These are phyloP conservation scores for Tadarida brasiliensis DNA, from an alignment of 2,797 vertebrate genomes.

Conservation along the genomic window DNA sequence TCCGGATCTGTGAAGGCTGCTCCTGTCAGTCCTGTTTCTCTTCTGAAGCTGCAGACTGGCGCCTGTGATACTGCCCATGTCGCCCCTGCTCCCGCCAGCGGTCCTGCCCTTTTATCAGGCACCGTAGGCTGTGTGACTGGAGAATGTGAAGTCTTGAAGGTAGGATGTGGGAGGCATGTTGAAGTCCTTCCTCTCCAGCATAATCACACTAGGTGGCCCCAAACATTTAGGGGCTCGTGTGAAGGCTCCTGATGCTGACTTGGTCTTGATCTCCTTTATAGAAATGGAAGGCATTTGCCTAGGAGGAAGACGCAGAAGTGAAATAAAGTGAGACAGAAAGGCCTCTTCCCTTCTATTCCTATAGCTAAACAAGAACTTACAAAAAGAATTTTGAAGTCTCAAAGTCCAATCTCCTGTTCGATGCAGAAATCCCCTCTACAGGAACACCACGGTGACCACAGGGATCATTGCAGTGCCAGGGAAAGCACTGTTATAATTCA, in stretches of 20 bases:
- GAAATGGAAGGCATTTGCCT: neutral
- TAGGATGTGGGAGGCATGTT: neutral
- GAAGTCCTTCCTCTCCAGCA: neutral
- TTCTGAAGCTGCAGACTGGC: neutral
- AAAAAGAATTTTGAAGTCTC: neutral
- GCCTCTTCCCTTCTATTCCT: neutral
- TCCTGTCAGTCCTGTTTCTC: neutral
- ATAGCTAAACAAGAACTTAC: neutral
- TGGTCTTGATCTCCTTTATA: neutral
- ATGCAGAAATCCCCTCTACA: neutral
- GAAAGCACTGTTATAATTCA: neutral
- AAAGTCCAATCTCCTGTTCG: neutral
- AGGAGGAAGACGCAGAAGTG: neutral
- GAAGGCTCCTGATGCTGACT: conserved; percentile 2
- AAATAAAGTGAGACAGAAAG: neutral
- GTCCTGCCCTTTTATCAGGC: neutral
- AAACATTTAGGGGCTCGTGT: neutral
- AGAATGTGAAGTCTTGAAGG: neutral
- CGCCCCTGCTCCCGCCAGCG: neutral
- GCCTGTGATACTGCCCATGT: neutral
- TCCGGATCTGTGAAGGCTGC: neutral
- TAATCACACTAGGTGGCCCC: neutral
- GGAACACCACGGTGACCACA: neutral
- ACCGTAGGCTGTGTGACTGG: neutral
- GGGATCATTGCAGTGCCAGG: neutral